These are phyloP conservation scores for Callyntrura sp. DNA, from an alignment of 2,888 invertebrate genomes.

Conservation along the genomic window DNA sequence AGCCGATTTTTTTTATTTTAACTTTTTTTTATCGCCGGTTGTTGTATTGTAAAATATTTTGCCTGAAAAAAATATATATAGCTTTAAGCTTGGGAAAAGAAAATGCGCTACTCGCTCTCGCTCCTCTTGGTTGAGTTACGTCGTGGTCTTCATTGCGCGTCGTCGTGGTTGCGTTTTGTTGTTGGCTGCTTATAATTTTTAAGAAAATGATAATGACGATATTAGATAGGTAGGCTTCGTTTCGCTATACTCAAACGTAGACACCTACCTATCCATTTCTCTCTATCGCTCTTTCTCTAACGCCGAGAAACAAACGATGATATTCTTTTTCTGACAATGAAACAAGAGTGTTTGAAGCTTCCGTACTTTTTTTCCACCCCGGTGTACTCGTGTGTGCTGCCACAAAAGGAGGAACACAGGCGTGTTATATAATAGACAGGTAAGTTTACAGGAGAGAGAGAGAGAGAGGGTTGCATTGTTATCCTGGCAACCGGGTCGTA, in stretches of 20 bases:
- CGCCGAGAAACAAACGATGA: not conserved
- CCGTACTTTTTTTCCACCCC: slow-evolving; percentile 37
- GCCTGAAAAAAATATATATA: not conserved
- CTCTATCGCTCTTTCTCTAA: not conserved
- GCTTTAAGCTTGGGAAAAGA: not conserved
- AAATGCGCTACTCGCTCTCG: not conserved
- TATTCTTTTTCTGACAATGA: slow-evolving; percentile 34
- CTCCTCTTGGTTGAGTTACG: not conserved
- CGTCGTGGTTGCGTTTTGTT: slow-evolving; percentile 30
- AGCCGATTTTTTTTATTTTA: not conserved
- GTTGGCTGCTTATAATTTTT: slow-evolving; percentile 1
- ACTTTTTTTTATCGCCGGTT: not conserved
- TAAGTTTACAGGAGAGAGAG: no score
- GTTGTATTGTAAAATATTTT: slow-evolving; percentile 13
- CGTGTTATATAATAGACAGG: no score
- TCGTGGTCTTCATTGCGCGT: not conserved
- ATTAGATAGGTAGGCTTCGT: not conserved
- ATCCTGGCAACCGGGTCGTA: no score
- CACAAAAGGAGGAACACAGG: no score
- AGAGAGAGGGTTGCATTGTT: not conserved
- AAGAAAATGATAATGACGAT: not conserved
- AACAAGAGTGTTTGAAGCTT: slow-evolving; percentile 27
- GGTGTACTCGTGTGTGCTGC: no score
- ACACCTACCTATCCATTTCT: not conserved
- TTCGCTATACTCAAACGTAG: not conserved